Evolutionary conservation across 2,797 vertebrate genomes (phyloP).

Genomic region (Ficedula albicollis): DNA sequence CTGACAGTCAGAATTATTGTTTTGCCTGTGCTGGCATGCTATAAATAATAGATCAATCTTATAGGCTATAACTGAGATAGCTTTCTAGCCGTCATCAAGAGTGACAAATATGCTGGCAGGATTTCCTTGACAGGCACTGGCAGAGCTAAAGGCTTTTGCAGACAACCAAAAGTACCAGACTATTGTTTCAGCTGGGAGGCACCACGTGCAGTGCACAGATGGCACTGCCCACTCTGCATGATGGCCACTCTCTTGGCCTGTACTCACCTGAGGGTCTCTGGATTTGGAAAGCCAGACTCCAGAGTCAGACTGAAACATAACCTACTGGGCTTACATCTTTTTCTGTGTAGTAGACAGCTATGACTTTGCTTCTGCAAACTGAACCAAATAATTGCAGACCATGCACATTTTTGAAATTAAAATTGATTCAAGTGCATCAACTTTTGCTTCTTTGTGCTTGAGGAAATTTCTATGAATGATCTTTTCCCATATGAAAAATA

Average conservation of each 20-base stretch:
- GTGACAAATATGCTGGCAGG: neutral
- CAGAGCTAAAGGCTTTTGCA: neutral
- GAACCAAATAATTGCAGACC: neutral
- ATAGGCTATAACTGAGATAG: constrained; percentile 13
- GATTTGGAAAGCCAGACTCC: neutral
- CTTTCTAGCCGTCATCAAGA: constrained; percentile 32
- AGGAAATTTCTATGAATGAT: neutral
- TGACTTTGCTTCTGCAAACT: neutral
- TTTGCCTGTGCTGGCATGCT: constrained; percentile 19
- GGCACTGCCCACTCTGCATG: neutral
- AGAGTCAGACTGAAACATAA: neutral
- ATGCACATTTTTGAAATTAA: neutral
- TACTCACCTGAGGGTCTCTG: neutral
- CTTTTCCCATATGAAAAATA: neutral
- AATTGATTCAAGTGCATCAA: neutral
- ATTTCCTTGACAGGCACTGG: neutral
- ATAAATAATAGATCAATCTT: constrained; percentile 43
- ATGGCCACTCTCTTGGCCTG: neutral
- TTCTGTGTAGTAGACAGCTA: neutral
- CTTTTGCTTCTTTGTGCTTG: neutral
- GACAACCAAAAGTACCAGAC: neutral
- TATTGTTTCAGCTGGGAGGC: neutral
- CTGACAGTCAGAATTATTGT: constrained; percentile 44
- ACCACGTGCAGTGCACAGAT: neutral
- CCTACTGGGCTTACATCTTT: neutral